Base-by-base conservation (phyloP, 1,140 invertebrate genomes). In the Sesamia nonagrioides region DNA sequence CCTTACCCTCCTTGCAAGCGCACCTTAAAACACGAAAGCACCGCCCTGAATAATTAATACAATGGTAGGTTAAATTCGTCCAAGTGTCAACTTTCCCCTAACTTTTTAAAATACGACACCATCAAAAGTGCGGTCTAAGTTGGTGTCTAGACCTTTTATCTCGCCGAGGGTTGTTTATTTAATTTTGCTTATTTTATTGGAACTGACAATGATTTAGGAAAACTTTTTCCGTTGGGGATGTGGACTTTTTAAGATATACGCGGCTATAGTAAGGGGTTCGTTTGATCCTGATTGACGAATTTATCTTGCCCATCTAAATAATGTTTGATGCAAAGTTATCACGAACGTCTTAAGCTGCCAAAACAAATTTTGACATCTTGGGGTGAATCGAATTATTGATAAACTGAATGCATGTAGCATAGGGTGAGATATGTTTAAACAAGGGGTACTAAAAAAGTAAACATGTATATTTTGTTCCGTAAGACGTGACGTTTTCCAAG, bases 1-100 rank as follows among this genome's bases (percentile, higher is more conserved):
- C 81, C 82, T 80, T 79, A 71, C 91, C 87, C 90, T 88, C 89
- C 82, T 75, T 84, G 71, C 87, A 80, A 88, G 79, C 89, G 85
- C 91, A 93, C 92, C 91, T 94, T 91, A 87, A 89, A 93, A 91
- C 86, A 91, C 85, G 90, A 91, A 90, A 87, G 90, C 91, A 86
- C 86, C 90, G 84, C 89, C 88, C 88, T 95, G 93, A 94, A 95
- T 95, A 95, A 95, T 95, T 95, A 94, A 95, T 93, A 95, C 91
- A 93, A 94, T 92, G 89, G 89, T 88, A 94, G 89, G 90, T 92
- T 92, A 94, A 94, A 94, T 91, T 94, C 92, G 86, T 92, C 89
- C 80, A 92, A 95, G 92, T 93, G 92, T 94, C 93, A 94, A 92
- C 89, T 93, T 89, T 92, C 90, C 93, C 92, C 92, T 87, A 91